These are phyloP conservation scores for Homarus gammarus DNA, from an alignment of 2,888 invertebrate genomes.

Conservation along the genomic window DNA sequence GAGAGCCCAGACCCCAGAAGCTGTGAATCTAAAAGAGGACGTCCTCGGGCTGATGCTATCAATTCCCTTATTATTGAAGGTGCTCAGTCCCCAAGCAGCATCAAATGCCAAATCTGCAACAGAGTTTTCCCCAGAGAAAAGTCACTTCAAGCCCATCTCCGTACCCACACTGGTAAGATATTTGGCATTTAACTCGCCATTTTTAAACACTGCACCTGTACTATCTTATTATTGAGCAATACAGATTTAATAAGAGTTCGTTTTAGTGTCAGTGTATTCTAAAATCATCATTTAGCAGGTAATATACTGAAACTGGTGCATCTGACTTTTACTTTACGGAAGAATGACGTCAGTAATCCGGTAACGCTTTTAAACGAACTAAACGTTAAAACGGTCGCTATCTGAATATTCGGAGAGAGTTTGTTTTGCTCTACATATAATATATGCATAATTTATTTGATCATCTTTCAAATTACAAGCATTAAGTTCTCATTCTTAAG, in stretches of 20 bases:
- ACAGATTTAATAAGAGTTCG: too few species aligned
- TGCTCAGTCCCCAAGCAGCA: conserved; percentile 85
- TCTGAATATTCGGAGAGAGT: too few species aligned
- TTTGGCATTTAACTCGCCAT: conserved; percentile 54
- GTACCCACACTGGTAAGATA: conserved; percentile 80
- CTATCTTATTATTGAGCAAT: conserved; percentile 10
- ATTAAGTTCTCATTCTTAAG: too few species aligned
- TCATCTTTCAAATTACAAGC: too few species aligned
- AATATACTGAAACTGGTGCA: background rate
- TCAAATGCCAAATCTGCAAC: conserved; percentile 86
- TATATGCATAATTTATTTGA: too few species aligned
- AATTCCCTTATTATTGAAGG: conserved; percentile 86
- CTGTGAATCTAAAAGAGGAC: conserved; percentile 81
- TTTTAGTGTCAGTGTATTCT: too few species aligned
- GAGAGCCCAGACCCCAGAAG: conserved; percentile 58
- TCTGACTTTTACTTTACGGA: background rate
- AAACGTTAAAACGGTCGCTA: background rate
- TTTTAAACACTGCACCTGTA: conserved; percentile 58
- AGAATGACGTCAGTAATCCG: conserved; percentile 20
- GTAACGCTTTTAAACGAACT: conserved; percentile 45
- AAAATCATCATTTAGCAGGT: too few species aligned
- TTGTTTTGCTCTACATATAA: too few species aligned
- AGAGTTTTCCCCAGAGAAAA: conserved; percentile 88
- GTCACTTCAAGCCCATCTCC: conserved; percentile 84
- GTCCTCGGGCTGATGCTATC: conserved; percentile 86